Base-by-base conservation (phyloP, 2,797 vertebrate species). In the Typhlichthys eigenmanni region DNA sequence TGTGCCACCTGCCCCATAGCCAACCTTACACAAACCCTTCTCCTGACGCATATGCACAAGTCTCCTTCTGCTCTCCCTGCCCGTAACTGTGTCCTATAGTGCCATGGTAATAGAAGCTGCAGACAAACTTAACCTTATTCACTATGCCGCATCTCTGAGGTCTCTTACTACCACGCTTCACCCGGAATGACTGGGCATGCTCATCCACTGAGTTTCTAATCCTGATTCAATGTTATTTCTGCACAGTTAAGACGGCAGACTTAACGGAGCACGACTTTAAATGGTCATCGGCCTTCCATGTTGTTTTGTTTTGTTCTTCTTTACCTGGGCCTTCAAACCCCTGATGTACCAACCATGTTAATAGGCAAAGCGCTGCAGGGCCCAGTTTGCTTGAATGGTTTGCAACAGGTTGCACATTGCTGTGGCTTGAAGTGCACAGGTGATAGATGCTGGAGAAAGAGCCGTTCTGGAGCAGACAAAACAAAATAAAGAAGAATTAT, bases 101-200 rank as follows among this genome's bases (percentile, higher is more conserved):
- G 46, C 62, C 72, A 77, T 76, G 69, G 67, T 85, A 51, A 71
- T 69, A 50, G 79, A 83, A 85, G 71, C 74, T 84, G 78, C 80
- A 84, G 75, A 80, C 70, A 61, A 47, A 67, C 65, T 78, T 62
- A 70, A 68, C 64, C 64, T 56, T 63, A 73, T 71, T 76, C 13
- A n/a, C 32, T 2, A 79, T 79, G 76, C 52, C 68, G 79, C 76
- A 72, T 72, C 69, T 45, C 2, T 51, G 50, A 60, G 66, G 72
- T 77, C 55, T 54, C 68, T 79, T 63, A 38, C 74, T 81, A 58
- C 66, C 58, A 73, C 68, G 80, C 85, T 72, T 32, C 71, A 73
- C 72, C 65, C 60, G 75, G 84, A 87, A 89, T 87, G 87, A 79
- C 76, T 70, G 76, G 68, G 78, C 67, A 82, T 83, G 83, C 75